Evolutionary conservation across 2,113 vertebrate genomes (phyloP), one percentile per base, ranked within the genome.

Genomic region (Fregetta grallaria): DNA sequence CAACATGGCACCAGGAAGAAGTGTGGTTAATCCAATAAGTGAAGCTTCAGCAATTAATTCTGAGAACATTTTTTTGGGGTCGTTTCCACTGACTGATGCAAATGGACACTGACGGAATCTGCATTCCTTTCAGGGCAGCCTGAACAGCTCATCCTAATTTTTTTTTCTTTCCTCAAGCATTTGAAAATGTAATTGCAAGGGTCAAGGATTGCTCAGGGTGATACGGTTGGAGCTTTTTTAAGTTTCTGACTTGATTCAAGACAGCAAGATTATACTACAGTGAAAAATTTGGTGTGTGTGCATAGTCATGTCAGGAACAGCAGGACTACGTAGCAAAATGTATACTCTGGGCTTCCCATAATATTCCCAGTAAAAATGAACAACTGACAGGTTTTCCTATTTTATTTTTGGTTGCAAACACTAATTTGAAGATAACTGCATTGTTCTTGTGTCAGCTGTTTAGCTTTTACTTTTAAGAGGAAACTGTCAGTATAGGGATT

Each of bases 61-160:
- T 25, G 53, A 82, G 70, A 92, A 85, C 66, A 72, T 53, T 87
- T 90, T 93, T 91, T 34, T 63, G 45, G 94, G 92, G 95, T 96
- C 95, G 94, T 94, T 97, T 97, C 84, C 92, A 94, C 77, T 85
- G 91, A 38, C 62, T 90, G 92, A 95, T 94, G 61, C 66, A 82
- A 97, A 94, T 79, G 91, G 86, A 95, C 80, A 95, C 32, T 94
- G 89, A 95, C 27, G 56, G 94, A 94, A 89, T 82, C 91, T 72
- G 53, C 92, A 95, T 97, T 94, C 88, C 80, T 96, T 96, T 95
- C 91, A 88, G 62, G 76, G 62, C 84, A 95, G 80, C 73, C 80
- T 66, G 77, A 97, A 92, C 55, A 89, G 47, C 83, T 95, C 88
- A 89, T 86, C 83, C 44, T 61, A 34, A 6, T 27, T 50, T 84